Evolutionary conservation across 2,797 vertebrate genomes (phyloP).

Genomic region (Rhinophrynus dorsalis): DNA sequence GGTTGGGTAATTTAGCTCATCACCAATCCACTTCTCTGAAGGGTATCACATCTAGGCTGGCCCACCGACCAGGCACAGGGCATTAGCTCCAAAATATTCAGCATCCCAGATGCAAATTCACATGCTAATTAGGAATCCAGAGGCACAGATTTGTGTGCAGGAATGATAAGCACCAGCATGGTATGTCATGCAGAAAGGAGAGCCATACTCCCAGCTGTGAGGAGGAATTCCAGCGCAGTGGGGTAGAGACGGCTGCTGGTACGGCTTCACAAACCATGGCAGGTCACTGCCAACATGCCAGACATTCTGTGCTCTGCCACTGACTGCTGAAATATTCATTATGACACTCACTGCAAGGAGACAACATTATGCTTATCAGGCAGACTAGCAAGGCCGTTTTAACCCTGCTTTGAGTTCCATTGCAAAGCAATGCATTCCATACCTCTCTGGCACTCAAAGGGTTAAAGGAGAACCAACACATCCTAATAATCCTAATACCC

Average conservation of each 20-base stretch:
- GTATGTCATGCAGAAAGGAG: slow-evolving; percentile 1
- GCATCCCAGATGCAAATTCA: background rate
- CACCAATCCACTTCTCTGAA: background rate
- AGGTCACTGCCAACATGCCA: slow-evolving; percentile 12
- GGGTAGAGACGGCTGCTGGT: background rate
- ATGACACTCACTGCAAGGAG: background rate
- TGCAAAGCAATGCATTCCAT: no score
- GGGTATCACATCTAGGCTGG: background rate
- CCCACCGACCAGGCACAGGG: background rate
- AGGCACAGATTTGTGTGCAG: background rate
- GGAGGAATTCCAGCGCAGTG: background rate
- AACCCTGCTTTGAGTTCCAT: no score
- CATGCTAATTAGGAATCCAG: slow-evolving; percentile 15
- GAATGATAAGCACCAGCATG: background rate
- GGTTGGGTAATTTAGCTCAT: background rate
- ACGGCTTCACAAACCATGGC: background rate
- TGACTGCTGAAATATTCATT: background rate
- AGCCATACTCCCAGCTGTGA: slow-evolving; percentile 4
- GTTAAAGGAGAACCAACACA: no score
- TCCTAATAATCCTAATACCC: no score
- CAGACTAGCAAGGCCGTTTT: no score
- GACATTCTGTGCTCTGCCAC: background rate
- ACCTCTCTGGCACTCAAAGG: no score
- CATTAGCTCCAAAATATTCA: background rate
- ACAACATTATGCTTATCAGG: background rate